phyloP scores from a whole-genome alignment of 2,113 vertebrate genomes.

The Mellivora capensis region DNA sequence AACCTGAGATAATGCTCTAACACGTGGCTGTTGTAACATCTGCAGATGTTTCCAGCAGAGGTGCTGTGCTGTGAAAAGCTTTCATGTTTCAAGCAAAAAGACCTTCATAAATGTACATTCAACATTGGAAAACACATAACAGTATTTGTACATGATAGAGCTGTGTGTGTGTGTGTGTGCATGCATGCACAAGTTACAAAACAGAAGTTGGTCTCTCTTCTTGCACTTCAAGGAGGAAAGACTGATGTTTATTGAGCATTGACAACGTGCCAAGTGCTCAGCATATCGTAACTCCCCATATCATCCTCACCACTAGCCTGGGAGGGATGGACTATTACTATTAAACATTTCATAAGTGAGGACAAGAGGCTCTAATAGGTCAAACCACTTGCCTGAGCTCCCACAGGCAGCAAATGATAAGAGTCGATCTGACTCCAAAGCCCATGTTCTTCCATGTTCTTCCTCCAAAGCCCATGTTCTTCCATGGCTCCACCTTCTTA shows the following conservation, averaged over 20 bases:
- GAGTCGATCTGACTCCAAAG: not conserved
- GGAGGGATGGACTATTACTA: rapidly evolving
- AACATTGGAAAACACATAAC: not conserved
- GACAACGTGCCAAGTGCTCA: not conserved
- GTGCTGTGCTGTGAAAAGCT: not conserved
- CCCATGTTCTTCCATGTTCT: not conserved
- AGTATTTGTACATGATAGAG: not conserved
- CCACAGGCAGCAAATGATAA: not conserved
- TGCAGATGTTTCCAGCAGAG: not conserved
- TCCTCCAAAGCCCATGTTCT: not conserved
- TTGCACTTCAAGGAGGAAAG: not conserved
- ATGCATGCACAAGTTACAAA: not conserved
- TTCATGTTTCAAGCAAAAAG: not conserved
- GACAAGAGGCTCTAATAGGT: not conserved
- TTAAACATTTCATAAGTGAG: not conserved
- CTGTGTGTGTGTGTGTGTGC: not conserved
- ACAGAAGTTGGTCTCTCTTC: not conserved
- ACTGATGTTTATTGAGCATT: not conserved
- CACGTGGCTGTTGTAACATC: rapidly evolving
- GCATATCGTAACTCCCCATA: not conserved
- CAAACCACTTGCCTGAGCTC: not conserved
- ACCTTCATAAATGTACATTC: not conserved
- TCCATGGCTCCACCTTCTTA: not conserved
- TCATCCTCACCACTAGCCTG: not conserved
- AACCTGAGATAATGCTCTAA: not conserved